Conservation (phyloP, 2,113 vertebrate species). For the Tachycineta bicolor region DNA sequence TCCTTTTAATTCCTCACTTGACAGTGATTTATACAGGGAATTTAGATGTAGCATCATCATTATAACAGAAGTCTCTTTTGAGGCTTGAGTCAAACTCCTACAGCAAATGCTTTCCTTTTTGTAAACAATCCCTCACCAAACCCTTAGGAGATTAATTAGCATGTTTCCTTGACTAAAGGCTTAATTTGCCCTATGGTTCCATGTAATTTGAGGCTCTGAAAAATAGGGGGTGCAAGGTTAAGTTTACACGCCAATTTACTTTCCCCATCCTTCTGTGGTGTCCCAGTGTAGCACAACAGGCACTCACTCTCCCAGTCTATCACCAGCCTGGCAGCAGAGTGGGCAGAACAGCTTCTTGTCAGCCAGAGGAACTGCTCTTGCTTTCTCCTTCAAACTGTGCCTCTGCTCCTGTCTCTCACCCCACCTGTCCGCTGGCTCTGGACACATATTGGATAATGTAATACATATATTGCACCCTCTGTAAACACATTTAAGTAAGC, state of each 20-base stretch:
- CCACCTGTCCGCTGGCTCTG: background rate
- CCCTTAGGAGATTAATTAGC: conserved; percentile 44
- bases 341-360: background rate
- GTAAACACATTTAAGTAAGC: background rate
- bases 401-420: background rate
- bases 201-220: conserved; percentile 11
- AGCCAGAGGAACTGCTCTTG: background rate
- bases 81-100: conserved; percentile 14
- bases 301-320: background rate
- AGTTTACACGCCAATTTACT: conserved; percentile 8
- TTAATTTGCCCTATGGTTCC: conserved; percentile 23
- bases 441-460: background rate
- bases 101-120: conserved; percentile 20
- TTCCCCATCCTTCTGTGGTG: background rate
- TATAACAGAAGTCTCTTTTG: background rate
- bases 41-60: background rate
- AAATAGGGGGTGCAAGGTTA: background rate
- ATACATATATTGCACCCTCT: background rate
- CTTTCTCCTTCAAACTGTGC: background rate
- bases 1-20: background rate
- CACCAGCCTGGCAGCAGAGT: background rate
- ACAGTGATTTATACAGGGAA: background rate
- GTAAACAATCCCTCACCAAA: conserved; percentile 32
- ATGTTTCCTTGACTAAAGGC: conserved; percentile 11
- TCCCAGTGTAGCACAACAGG: background rate